These are phyloP conservation scores for Limnephilus rhombicus DNA, from an alignment of 2,888 invertebrate species.

Conservation along the genomic window DNA sequence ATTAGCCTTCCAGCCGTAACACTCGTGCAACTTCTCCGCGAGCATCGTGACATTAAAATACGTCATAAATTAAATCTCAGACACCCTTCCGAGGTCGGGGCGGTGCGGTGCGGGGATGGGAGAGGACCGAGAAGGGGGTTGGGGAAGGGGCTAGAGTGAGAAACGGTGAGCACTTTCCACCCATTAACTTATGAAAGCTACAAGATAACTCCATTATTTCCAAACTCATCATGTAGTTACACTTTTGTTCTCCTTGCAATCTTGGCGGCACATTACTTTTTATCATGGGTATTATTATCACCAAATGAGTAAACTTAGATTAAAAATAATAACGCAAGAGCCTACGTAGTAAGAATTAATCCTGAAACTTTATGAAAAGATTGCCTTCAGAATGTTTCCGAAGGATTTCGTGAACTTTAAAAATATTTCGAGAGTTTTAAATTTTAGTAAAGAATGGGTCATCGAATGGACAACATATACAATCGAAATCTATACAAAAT, in stretches of 20 bases:
- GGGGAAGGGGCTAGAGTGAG: background rate
- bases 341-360: background rate
- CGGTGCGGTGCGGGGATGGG: background rate
- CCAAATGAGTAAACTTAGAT: background rate
- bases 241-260: conserved; percentile 40
- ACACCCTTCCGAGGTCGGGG: background rate
- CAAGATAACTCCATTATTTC: conserved; percentile 63
- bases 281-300: background rate
- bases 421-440: background rate
- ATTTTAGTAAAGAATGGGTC: no score
- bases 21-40: conserved; percentile 38
- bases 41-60: conserved; percentile 52
- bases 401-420: background rate
- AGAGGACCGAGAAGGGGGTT: background rate
- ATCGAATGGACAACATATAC: no score
- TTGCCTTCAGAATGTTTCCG: background rate
- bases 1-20: conserved; percentile 30
- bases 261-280: background rate
- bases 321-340: background rate
- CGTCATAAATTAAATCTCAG: conserved; percentile 53
- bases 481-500: no score
- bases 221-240: conserved; percentile 43
- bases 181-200: conserved; percentile 61
- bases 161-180: conserved; percentile 47
- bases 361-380: background rate